Base-by-base conservation (phyloP, 2,888 invertebrate species). In the Autographa pulchrina region DNA sequence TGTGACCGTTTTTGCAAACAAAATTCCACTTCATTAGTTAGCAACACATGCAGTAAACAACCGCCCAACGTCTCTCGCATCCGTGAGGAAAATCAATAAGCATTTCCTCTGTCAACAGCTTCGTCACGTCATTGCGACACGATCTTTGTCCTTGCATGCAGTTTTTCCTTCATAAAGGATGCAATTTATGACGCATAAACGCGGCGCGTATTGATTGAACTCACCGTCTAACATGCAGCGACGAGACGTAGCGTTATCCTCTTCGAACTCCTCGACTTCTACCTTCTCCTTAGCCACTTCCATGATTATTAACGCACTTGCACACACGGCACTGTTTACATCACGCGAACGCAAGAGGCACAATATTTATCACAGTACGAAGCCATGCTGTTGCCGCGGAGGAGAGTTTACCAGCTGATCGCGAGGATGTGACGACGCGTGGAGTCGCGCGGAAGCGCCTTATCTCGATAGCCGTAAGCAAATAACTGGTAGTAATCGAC, bases 201-300 rank as follows among this genome's bases (percentile, higher is more conserved):
- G 70, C 43, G 66, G 71, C 70, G 74, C 62, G 32, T 77, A 80
- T 78, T 63, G 75, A 74, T 80, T 56, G 71, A 41, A 90, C 95
- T 92, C 85, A 96, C 96, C 96, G 74, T 96, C 96, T 58, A 96
- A 86, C 96, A 96, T 96, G 85, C 92, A 93, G 65, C 96, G 92
- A 4, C 96, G 92, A 20, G 95, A 93, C 72, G 92, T 85, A 66
- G 91, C 90, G 70, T 93, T 93, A 74, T 95, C 95, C 59, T 92
- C 94, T n/a, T 93, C 94, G 70, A 92, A 91, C 65, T 93, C 94
- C 83, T 93, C 93, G 52, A 86, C 88, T 2, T 43, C 56, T 60
- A 86, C 89, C 80, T 90, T 94, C 62, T 92, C 93, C 85, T 92
- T 93, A 52, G 85, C 89, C 82, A 93, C 88, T 87, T 94, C 93